phyloP scores from a whole-genome alignment of 2,888 invertebrate genomes.

The Pocota personata region DNA sequence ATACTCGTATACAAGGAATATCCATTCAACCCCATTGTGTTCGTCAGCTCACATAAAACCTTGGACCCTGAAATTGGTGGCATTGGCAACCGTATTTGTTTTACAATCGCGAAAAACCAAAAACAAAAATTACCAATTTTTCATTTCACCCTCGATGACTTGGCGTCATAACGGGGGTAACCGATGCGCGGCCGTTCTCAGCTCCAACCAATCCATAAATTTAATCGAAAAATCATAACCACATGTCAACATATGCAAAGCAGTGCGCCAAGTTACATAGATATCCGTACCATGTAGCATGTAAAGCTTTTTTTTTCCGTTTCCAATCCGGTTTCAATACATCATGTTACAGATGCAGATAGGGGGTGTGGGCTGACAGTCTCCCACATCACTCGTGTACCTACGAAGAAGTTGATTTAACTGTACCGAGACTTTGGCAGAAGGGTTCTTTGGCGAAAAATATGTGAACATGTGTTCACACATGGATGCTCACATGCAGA shows the following conservation, averaged over 20 bases:
- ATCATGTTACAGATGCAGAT: conserved; percentile 66
- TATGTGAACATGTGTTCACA: conserved; percentile 74
- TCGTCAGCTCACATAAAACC: conserved; percentile 2
- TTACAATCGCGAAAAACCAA: conserved; percentile 42
- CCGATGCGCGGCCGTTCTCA: conserved; percentile 68
- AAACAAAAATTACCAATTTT: conserved; percentile 72
- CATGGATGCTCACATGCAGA: conserved; percentile 74
- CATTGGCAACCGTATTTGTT: conserved; percentile 43
- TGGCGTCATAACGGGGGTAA: conserved; percentile 52
- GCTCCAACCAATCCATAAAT: conserved; percentile 77
- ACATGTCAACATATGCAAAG: conserved; percentile 78
- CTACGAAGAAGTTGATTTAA: conserved; percentile 55
- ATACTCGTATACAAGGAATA: background rate
- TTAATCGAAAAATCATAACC: conserved; percentile 80
- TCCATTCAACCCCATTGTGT: conserved; percentile 18
- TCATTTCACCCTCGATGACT: conserved; percentile 74
- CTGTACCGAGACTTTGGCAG: conserved; percentile 40
- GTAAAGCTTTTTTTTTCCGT: conserved; percentile 64
- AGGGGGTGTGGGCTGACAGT: conserved; percentile 30
- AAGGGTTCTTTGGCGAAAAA: conserved; percentile 68
- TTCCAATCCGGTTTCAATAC: conserved; percentile 74
- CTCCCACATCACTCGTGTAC: conserved; percentile 28
- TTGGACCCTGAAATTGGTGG: conserved; percentile 46
- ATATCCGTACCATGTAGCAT: conserved; percentile 53
- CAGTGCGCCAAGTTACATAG: conserved; percentile 69